A percentile compares a stretch with the other conserved stretches of the same genome.
These are phyloP conservation scores for Mesoligia furuncula DNA, from an alignment of 2,888 invertebrate species.

Conservation along the genomic window DNA sequence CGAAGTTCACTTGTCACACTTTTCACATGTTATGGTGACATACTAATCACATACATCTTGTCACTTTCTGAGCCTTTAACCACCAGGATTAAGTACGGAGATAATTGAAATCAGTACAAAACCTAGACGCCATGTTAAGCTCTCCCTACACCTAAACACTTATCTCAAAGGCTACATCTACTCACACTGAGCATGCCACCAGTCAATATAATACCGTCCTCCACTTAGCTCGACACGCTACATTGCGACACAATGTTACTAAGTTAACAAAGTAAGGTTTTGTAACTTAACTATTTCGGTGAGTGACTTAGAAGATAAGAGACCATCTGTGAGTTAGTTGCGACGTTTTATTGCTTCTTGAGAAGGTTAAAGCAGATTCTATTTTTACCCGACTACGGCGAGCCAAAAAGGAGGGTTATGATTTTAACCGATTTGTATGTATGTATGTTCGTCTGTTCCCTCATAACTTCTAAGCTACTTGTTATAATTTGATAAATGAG, in stretches of 20 bases:
- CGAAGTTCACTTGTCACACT: not conserved
- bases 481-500: too few species aligned
- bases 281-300: slow-evolving; percentile 33
- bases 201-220: slow-evolving; percentile 31
- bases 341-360: slow-evolving; percentile 17
- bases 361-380: not conserved
- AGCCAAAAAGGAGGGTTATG: too few species aligned
- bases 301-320: slow-evolving; percentile 25
- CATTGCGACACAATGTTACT: slow-evolving; percentile 37
- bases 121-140: slow-evolving; percentile 6
- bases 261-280: slow-evolving; percentile 37
- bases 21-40: too few species aligned
- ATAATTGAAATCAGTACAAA: not conserved
- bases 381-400: too few species aligned
- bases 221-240: slow-evolving; percentile 21
- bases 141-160: not conserved
- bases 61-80: not conserved
- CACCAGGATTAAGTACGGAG: not conserved
- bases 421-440: too few species aligned
- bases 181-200: slow-evolving; percentile 24
- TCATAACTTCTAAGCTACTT: too few species aligned
- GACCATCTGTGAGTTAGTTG: slow-evolving; percentile 33
- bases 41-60: too few species aligned
- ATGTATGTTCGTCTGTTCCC: too few species aligned
- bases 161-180: not conserved